Conservation (phyloP, 2,797 vertebrate genomes). For the Sphenopsis melanotis region DNA sequence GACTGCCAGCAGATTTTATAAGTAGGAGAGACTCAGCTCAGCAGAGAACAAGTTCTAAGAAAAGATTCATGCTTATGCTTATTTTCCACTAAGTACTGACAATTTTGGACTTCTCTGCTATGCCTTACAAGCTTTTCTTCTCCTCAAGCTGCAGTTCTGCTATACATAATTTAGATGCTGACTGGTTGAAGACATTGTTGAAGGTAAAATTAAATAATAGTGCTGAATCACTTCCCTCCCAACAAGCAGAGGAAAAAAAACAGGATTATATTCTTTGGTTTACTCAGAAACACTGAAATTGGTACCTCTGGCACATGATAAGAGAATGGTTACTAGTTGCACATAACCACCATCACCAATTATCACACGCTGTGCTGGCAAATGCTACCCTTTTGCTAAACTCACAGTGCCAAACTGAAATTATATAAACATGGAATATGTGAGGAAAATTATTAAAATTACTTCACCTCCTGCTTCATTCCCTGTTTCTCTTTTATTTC, state of each 20-base stretch:
- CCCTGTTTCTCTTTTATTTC: not conserved
- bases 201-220: slow-evolving; percentile 17
- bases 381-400: not conserved
- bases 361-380: not conserved
- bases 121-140: not conserved
- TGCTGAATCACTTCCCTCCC: not conserved
- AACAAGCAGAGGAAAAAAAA: not conserved
- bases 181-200: not conserved
- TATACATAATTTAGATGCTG: not conserved
- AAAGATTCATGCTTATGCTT: slow-evolving; percentile 1
- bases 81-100: slow-evolving; percentile 1
- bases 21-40: not conserved
- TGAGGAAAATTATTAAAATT: not conserved
- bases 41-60: slow-evolving; percentile 9
- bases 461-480: not conserved
- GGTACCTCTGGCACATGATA: not conserved
- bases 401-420: not conserved
- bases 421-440: not conserved
- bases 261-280: not conserved
- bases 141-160: not conserved
- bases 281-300: not conserved
- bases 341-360: not conserved
- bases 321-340: not conserved
- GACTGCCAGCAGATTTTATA: not conserved
- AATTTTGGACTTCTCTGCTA: not conserved